These are phyloP conservation scores for Apodemus speciosus DNA, from an alignment of 2,113 vertebrate genomes.

Conservation along the genomic window DNA sequence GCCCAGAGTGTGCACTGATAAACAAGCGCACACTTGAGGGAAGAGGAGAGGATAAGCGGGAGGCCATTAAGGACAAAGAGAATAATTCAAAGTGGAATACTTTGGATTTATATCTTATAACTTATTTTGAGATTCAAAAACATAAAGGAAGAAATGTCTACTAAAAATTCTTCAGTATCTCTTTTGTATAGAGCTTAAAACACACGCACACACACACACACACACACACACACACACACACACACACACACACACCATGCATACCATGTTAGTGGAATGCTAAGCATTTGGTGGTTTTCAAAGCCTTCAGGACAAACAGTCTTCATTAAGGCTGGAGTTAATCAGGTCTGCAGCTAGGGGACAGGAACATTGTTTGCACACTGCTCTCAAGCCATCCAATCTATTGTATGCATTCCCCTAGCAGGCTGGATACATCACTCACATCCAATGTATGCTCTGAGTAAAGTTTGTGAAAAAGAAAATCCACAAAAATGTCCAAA, in stretches of 20 bases:
- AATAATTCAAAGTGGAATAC: constrained; percentile 39
- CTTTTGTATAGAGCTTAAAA: neutral
- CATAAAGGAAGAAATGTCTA: constrained; percentile 2
- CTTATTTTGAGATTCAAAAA: constrained; percentile 42
- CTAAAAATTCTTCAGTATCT: neutral
- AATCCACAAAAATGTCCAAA: constrained; percentile 75
- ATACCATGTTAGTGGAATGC: neutral
- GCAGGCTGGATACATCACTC: constrained; percentile 74
- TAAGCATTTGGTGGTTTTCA: constrained; percentile 70
- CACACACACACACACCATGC: neutral
- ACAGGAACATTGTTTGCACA: constrained; percentile 74
- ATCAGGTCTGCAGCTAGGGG: constrained; percentile 71
- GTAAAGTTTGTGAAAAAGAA: constrained; percentile 78
- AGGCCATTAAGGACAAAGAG: constrained; percentile 33
- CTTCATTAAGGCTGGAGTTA: constrained; percentile 81
- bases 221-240: neutral
- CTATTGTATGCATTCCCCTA: constrained; percentile 77
- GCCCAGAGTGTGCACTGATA: neutral
- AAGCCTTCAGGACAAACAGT: constrained; percentile 65
- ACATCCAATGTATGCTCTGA: constrained; percentile 70
- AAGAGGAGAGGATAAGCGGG: neutral
- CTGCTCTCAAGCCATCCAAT: constrained; percentile 81
- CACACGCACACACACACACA: neutral
- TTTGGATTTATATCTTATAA: constrained; percentile 39
- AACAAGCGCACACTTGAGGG: neutral